Evolutionary conservation across 2,797 vertebrate species (phyloP), one percentile per base, ranked within the genome.

Genomic region (Lindbergichthys nudifrons): DNA sequence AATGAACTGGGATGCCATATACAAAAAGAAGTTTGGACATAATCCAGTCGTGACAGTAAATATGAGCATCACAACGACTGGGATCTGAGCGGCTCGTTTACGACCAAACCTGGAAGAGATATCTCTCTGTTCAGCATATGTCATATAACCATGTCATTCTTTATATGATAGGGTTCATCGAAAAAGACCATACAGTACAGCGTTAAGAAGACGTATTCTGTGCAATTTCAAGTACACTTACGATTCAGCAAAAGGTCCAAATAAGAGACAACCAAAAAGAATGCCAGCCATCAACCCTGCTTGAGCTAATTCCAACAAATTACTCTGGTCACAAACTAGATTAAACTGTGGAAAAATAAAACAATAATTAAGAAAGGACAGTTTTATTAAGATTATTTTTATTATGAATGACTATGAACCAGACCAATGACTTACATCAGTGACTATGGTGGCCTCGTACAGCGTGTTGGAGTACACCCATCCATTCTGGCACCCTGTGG

Each of bases 221-320:
- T 9, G 54, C 8, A 5, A n/a, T 61, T 14, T 65, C 3, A 45
- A 68, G 23, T 3, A 57, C 7, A 83, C 90, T 88, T 77, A 91
- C 88, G 87, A 91, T 82, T 96, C 94, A 65, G 94, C 94, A 36
- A 96, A 76, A 0, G 95, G 94, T 51, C 96, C 94, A 10, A 97
- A 96, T 46, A 95, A 60, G 16, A 96, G 48, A 6, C 92, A 77
- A 26, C 96, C 96, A 3, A 87, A 3, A 0, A 96, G 80, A 30
- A 96, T 79, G 4, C 95, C 95, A 1, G 79, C 7, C 95, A 96
- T 95, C 70, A 85, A 92, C 48, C 93, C 15, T 0, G 93, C 88
- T 74, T 95, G 95, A 3, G 93, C 90, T 30, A 95, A 83, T 70
- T 93, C 87, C 0, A 88, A 80, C 53, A 94, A 77, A 23, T 85